Percentiles rank a stretch among this genome's conserved stretches.
These are phyloP conservation scores for Rhorus exstirpatorius DNA, from an alignment of 2,888 invertebrate genomes.

Conservation along the genomic window DNA sequence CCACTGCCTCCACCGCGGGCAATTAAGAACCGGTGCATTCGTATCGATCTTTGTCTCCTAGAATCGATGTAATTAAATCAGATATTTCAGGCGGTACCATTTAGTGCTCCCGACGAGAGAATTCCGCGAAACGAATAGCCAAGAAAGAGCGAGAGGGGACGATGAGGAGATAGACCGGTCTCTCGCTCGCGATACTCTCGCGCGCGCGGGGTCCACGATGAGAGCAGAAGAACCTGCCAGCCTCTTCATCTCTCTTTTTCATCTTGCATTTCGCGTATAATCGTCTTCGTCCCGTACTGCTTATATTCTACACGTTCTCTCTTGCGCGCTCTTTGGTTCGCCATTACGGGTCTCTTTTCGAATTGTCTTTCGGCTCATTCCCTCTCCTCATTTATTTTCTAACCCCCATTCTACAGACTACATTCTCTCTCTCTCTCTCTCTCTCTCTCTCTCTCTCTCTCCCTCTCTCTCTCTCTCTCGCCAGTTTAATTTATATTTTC, in stretches of 20 bases:
- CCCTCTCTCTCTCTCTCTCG: conserved; percentile 4
- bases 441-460: conserved; percentile 11
- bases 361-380: conserved; percentile 4
- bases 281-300: conserved; percentile 12
- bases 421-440: conserved; percentile 31
- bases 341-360: conserved; percentile 41
- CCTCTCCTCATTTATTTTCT: conserved; percentile 12
- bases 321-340: conserved; percentile 10
- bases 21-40: conserved; percentile 82
- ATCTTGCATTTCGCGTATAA: conserved; percentile 35
- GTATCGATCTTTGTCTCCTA: conserved; percentile 84
- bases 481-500: conserved; percentile 52
- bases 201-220: conserved; percentile 62
- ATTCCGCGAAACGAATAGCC: conserved; percentile 78
- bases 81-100: conserved; percentile 83
- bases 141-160: conserved; percentile 26
- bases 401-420: conserved; percentile 15
- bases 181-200: conserved; percentile 50
- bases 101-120: conserved; percentile 75
- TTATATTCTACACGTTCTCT: conserved; percentile 54
- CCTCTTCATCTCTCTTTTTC: conserved; percentile 63
- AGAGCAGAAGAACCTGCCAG: conserved; percentile 76
- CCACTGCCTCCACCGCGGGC: conserved; percentile 72
- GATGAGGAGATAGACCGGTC: conserved; percentile 35
- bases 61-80: conserved; percentile 85